Evolutionary conservation across 2,888 invertebrate genomes (phyloP).

Genomic region (Acrocera orbiculus): DNA sequence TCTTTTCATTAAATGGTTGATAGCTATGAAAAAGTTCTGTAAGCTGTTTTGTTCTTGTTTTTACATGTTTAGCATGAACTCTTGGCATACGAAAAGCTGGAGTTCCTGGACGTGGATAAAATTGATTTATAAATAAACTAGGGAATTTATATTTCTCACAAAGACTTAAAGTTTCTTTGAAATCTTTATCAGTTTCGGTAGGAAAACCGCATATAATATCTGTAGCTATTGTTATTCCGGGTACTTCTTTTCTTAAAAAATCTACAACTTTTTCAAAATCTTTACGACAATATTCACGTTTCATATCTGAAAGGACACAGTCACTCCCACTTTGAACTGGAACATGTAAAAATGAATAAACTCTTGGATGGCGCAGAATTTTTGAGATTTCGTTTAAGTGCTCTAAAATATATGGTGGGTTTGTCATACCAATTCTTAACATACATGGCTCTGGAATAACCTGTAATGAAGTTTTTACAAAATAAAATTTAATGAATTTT

Average conservation of each 20-base stretch:
- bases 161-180: slow-evolving; percentile 67
- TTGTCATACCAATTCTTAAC: slow-evolving; percentile 91
- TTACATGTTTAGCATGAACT: slow-evolving; percentile 74
- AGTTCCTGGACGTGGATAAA: slow-evolving; percentile 89
- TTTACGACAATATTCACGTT: slow-evolving; percentile 74
- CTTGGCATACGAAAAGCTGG: slow-evolving; percentile 81
- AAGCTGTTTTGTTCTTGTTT: slow-evolving; percentile 69
- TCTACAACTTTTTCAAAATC: slow-evolving; percentile 85
- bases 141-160: slow-evolving; percentile 81
- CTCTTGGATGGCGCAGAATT: slow-evolving; percentile 71
- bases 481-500: slow-evolving; percentile 14
- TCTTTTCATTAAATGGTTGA: slow-evolving; percentile 55
- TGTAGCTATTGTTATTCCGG: slow-evolving; percentile 85
- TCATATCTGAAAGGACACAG: slow-evolving; percentile 86
- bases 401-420: slow-evolving; percentile 94
- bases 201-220: slow-evolving; percentile 99
- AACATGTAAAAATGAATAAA: slow-evolving; percentile 91
- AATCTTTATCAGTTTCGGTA: slow-evolving; percentile 80
- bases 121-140: slow-evolving; percentile 94
- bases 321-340: slow-evolving; percentile 98
- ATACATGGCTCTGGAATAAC: slow-evolving; percentile 44
- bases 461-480: slow-evolving; percentile 35
- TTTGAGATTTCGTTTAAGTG: slow-evolving; percentile 78
- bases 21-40: slow-evolving; percentile 84
- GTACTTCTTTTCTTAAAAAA: slow-evolving; percentile 63